phyloP scores from a whole-genome alignment of 2,888 invertebrate species.

The Synanthedon myopaeformis region DNA sequence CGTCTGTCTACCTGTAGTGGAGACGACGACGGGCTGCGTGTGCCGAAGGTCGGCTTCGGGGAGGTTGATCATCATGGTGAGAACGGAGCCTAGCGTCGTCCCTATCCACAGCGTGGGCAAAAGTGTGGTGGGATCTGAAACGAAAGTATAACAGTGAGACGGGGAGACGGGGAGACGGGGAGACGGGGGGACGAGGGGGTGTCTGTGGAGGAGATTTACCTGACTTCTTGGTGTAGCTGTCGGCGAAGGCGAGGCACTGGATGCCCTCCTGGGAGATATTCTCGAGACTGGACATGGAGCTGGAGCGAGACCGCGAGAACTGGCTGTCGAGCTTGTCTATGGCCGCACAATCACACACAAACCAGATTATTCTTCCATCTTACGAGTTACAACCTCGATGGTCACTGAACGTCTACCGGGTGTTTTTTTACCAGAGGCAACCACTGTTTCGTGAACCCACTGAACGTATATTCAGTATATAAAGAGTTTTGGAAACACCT shows the following conservation, averaged over 20 bases:
- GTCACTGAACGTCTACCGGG: background rate
- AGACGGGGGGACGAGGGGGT: background rate
- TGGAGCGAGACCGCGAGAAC: conserved; percentile 95
- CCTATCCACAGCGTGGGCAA: conserved; percentile 97
- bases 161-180: background rate
- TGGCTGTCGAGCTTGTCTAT: conserved; percentile 97
- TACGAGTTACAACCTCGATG: background rate
- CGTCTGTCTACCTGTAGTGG: conserved; percentile 86
- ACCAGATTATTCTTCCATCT: conserved; percentile 23
- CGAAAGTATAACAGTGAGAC: background rate
- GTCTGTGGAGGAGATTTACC: too few relatives aligned
- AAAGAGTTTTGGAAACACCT: background rate
- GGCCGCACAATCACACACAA: conserved; percentile 58
- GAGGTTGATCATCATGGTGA: conserved; percentile 90
- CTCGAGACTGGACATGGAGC: conserved; percentile 97
- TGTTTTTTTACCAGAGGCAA: background rate
- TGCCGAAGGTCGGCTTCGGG: conserved; percentile 84
- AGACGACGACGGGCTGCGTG: conserved; percentile 87
- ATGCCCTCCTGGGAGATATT: conserved; percentile 96
- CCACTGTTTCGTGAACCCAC: background rate
- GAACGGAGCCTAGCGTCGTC: conserved; percentile 95
- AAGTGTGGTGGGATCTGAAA: conserved; percentile 82
- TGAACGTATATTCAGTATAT: too few relatives aligned
- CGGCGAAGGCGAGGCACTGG: conserved; percentile 95
- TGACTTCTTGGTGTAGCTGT: conserved; percentile 93